A percentile compares a stretch with the other conserved stretches of the same genome.
Evolutionary conservation across 2,113 vertebrate genomes (phyloP).

Genomic region (Silurus glanis): DNA sequence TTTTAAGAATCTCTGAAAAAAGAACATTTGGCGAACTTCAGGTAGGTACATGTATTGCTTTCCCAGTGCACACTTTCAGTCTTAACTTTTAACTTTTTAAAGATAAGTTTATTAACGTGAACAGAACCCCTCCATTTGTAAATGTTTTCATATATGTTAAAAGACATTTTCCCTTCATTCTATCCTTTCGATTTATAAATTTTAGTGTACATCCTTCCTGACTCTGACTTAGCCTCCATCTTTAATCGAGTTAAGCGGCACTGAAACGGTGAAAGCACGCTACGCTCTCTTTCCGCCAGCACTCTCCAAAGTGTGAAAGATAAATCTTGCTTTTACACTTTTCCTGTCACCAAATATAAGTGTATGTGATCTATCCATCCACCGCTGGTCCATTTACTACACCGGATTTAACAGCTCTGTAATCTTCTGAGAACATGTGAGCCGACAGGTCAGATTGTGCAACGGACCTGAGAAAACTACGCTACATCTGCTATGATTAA

Average conservation of each 20-base stretch:
- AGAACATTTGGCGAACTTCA: too few relatives aligned
- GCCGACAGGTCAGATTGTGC: neutral
- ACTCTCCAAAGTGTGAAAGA: conserved; percentile 11
- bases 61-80: too few relatives aligned
- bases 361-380: conserved; percentile 8
- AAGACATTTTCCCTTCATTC: neutral
- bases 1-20: too few relatives aligned
- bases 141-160: neutral
- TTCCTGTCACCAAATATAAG: conserved; percentile 17
- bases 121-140: neutral
- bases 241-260: neutral
- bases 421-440: conserved; percentile 16
- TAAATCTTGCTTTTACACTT: conserved; percentile 13
- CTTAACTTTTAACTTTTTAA: neutral
- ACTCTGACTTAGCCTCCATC: neutral
- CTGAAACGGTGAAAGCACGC: neutral
- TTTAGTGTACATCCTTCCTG: neutral
- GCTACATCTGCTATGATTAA: neutral
- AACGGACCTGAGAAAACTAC: neutral
- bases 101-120: neutral
- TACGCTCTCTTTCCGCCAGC: neutral
- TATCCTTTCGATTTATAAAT: too few relatives aligned
- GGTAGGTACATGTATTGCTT: too few relatives aligned
- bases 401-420: neutral
- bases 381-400: conserved; percentile 2